These are phyloP conservation scores for Drosophila colorata DNA, from an alignment of 2,888 invertebrate species.

Conservation along the genomic window DNA sequence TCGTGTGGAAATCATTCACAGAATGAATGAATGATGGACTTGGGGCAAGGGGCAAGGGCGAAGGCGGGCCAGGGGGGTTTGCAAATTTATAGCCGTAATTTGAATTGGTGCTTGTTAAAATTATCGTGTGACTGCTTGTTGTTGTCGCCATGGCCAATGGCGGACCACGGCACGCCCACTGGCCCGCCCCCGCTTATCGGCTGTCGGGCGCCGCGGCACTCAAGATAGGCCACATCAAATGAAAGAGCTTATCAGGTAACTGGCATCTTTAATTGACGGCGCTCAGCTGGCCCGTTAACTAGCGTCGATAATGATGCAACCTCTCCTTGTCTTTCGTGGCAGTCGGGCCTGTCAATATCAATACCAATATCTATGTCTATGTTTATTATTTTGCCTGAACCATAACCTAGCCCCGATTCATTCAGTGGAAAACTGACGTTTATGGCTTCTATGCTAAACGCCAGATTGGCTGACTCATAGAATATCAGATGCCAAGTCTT, in stretches of 20 bases:
- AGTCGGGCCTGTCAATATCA: not conserved
- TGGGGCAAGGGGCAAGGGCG: too few relatives aligned
- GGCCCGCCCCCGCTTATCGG: slow-evolving; percentile 51
- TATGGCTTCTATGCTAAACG: not conserved
- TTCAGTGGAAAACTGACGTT: not conserved
- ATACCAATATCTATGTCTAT: slow-evolving; percentile 9
- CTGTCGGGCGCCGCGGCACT: slow-evolving; percentile 61
- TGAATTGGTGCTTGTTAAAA: slow-evolving; percentile 61
- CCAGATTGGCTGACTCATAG: slow-evolving; percentile 14
- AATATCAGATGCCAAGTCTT: not conserved
- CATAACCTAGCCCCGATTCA: slow-evolving; percentile 60
- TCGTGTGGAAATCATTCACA: slow-evolving; percentile 33
- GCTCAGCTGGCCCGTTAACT: slow-evolving; percentile 11
- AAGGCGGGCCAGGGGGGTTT: slow-evolving; percentile 5
- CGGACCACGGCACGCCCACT: slow-evolving; percentile 8
- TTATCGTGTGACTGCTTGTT: slow-evolving; percentile 22
- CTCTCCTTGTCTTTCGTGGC: not conserved
- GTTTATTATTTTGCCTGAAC: slow-evolving; percentile 36
- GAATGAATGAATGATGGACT: slow-evolving; percentile 6
- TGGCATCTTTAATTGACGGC: slow-evolving; percentile 45
- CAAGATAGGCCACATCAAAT: slow-evolving; percentile 39
- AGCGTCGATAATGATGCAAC: slow-evolving; percentile 45
- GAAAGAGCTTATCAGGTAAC: slow-evolving; percentile 42
- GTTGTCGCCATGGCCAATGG: slow-evolving; percentile 27
- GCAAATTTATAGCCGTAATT: slow-evolving; percentile 64